phyloP scores from a whole-genome alignment of 2,113 vertebrate species.

The Anoplopoma fimbria region DNA sequence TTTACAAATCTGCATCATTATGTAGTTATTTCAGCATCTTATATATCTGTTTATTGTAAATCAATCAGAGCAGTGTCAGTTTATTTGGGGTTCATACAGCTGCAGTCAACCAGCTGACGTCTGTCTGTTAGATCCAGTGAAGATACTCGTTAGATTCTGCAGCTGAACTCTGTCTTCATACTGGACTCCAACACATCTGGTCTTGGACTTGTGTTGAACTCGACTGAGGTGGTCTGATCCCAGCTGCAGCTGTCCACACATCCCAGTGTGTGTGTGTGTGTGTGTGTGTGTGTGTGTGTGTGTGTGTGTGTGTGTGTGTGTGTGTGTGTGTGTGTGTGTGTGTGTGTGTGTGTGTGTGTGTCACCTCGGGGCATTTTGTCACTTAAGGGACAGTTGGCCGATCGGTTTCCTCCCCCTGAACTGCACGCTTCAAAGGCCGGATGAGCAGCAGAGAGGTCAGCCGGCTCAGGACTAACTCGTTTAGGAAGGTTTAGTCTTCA shows the following conservation, averaged over 20 bases:
- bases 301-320: conserved; percentile 11
- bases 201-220: conserved; percentile 70
- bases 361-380: conserved; percentile 69
- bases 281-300: conserved; percentile 35
- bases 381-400: conserved; percentile 63
- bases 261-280: conserved; percentile 13
- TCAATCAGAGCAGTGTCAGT: no score
- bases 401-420: conserved; percentile 58
- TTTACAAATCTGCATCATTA: no score
- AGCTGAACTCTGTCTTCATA: no score
- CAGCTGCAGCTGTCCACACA: conserved; percentile 35
- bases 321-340: conserved; percentile 30
- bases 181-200: conserved; percentile 44
- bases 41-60: no score
- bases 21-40: no score
- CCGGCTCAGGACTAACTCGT: conserved; percentile 70
- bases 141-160: no score
- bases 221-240: conserved; percentile 47
- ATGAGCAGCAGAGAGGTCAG: conserved; percentile 68
- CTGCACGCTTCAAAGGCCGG: conserved; percentile 70
- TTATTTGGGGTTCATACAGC: no score
- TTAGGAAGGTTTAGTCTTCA: conserved; percentile 63
- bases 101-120: no score
- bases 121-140: no score
- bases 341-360: conserved; percentile 30